These are phyloP conservation scores for Magallana angulata DNA, from an alignment of 1,140 invertebrate species.

Conservation along the genomic window DNA sequence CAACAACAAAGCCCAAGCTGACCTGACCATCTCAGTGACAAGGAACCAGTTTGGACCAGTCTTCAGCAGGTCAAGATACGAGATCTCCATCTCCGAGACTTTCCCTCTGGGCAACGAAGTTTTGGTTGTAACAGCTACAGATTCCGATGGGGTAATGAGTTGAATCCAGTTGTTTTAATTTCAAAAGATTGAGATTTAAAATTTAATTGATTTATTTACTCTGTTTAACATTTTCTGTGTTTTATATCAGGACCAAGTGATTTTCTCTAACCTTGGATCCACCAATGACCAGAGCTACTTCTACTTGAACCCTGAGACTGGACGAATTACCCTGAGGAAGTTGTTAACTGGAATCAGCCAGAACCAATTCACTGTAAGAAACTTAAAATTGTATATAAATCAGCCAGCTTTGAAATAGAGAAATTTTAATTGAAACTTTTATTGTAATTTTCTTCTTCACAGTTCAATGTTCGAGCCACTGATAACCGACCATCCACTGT, in stretches of 20 bases:
- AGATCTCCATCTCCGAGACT: constrained; percentile 82
- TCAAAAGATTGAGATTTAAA: too few relatives aligned
- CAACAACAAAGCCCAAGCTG: constrained; percentile 50
- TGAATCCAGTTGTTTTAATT: neutral
- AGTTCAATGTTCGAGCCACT: constrained; percentile 58
- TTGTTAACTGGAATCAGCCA: constrained; percentile 22
- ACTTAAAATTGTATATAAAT: neutral
- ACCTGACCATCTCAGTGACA: constrained; percentile 59
- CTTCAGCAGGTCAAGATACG: constrained; percentile 89
- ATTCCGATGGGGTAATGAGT: constrained; percentile 66
- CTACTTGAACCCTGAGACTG: constrained; percentile 67
- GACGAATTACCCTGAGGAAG: constrained; percentile 54
- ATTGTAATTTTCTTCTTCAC: constrained; percentile 36
- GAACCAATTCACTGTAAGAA: constrained; percentile 45
- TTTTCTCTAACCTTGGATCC: constrained; percentile 55
- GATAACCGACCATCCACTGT: constrained; percentile 45
- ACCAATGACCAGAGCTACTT: constrained; percentile 61
- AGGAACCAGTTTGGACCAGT: constrained; percentile 92
- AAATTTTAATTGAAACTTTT: too few relatives aligned
- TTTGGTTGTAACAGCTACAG: constrained; percentile 62
- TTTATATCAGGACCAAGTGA: constrained; percentile 58
- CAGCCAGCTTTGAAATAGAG: too few relatives aligned
- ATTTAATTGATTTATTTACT: too few relatives aligned
- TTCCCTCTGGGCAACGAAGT: constrained; percentile 59
- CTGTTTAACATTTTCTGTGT: neutral